Evolutionary conservation across 2,113 vertebrate genomes (phyloP), one percentile per base, ranked within the genome.

Genomic region (Eclectus roratus): DNA sequence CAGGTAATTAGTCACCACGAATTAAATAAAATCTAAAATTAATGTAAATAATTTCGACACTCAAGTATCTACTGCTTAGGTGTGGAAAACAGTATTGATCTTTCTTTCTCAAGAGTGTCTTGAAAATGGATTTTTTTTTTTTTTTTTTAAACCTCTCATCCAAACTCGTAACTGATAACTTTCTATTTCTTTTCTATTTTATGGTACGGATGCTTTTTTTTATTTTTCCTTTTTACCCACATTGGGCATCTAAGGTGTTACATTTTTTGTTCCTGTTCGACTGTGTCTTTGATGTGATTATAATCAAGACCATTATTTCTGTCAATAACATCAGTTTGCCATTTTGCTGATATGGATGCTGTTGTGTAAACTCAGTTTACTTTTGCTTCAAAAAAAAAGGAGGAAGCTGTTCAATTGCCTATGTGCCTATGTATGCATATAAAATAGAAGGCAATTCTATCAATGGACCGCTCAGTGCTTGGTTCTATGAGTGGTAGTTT

Each of bases 131-230:
- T 35, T 56, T 3, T 21, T 47, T 47, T 47, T 10, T 18, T 44
- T 21, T 58, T 58, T 23, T 58, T 47, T 86, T 18, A 88, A 94
- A 65, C 8, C 2, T 80, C 27, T 80, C 5, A 29, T 58, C 28
- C 52, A 17, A 85, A 11, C 3, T 21, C 41, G 10, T 61, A 94
- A 68, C 23, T 61, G 9, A 41, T 76, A 81, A 23, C 2, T 44
- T 81, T 12, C 3, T 9, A 21, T 76, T 61, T 85, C 2, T 69
- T 76, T 72, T 68, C 44, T 50, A 16, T 66, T 84, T 74, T 76
- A 19, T 50, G 3, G 1, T 63, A 23, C 1, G 1, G 29, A 60
- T 10, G 1, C 13, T 19, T 7, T 78, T 53, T 44, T 56, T 6
- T 53, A 0, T 58, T 78, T 87, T 88, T 79, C 4, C 3, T 46